Evolutionary conservation across 2,888 invertebrate species (phyloP).

Genomic region (Caenorhabditis afra): DNA sequence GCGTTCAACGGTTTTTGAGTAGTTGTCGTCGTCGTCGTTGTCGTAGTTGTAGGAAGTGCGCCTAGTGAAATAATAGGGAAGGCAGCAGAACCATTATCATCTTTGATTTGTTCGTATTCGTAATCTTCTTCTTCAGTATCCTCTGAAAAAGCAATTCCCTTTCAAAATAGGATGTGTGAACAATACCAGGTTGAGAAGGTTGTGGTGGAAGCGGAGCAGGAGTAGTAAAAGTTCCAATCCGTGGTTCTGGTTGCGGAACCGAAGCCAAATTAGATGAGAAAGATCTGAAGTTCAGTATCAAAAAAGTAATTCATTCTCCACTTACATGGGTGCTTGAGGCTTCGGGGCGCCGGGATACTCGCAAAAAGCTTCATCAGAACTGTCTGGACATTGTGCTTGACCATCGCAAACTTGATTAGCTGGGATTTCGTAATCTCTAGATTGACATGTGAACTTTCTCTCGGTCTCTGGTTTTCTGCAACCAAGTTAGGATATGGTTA

Average conservation of each 20-base stretch:
- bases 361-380: constrained; percentile 78
- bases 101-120: constrained; percentile 63
- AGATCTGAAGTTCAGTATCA: constrained; percentile 36
- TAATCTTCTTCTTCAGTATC: constrained; percentile 60
- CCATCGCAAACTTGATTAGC: constrained; percentile 77
- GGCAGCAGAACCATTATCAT: constrained; percentile 53
- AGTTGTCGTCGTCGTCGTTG: constrained; percentile 31
- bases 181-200: constrained; percentile 32
- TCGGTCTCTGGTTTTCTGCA: constrained; percentile 63
- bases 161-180: constrained; percentile 12
- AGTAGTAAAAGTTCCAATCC: constrained; percentile 3
- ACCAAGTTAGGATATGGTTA: background rate
- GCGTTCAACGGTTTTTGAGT: constrained; percentile 26
- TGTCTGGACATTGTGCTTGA: constrained; percentile 76
- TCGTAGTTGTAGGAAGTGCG: constrained; percentile 29
- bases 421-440: constrained; percentile 69
- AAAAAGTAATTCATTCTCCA: background rate
- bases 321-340: constrained; percentile 37
- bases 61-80: constrained; percentile 64
- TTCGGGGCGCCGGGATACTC: constrained; percentile 49
- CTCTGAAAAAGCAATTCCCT: constrained; percentile 24
- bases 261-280: constrained; percentile 57
- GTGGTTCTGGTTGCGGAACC: constrained; percentile 28
- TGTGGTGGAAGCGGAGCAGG: constrained; percentile 25
- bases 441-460: constrained; percentile 72